Conservation (phyloP, 2,797 vertebrate species). For the Champsocephalus esox region DNA sequence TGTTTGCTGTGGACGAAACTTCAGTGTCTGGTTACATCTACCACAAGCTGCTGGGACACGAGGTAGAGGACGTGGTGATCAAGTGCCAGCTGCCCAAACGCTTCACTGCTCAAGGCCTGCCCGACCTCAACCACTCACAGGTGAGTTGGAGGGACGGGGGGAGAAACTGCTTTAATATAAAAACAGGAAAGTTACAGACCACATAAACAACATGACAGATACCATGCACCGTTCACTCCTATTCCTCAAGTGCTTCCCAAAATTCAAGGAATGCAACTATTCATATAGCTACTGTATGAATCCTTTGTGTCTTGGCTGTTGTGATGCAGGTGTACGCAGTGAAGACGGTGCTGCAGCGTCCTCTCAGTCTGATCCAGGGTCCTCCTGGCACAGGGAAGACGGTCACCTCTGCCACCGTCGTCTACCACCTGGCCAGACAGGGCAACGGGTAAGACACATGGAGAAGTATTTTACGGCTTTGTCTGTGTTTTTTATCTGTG, state of each 20-base stretch:
- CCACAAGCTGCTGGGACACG: slow-evolving; percentile 94
- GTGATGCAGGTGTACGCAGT: slow-evolving; percentile 81
- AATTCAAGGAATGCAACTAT: neutral
- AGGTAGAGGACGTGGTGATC: slow-evolving; percentile 96
- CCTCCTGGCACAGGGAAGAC: slow-evolving; percentile 96
- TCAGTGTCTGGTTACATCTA: slow-evolving; percentile 97
- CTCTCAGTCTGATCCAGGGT: slow-evolving; percentile 95
- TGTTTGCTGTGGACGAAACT: slow-evolving; percentile 95
- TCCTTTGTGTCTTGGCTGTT: neutral
- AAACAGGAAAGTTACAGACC: neutral
- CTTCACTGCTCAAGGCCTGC: slow-evolving; percentile 95
- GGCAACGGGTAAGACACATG: slow-evolving; percentile 90
- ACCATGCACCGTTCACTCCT: neutral
- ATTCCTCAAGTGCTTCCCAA: neutral
- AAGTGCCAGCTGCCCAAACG: slow-evolving; percentile 97
- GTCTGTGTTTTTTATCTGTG: neutral
- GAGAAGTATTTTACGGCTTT: neutral
- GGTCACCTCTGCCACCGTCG: slow-evolving; percentile 94
- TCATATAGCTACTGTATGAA: neutral
- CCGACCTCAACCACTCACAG: slow-evolving; percentile 97
- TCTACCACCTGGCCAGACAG: slow-evolving; percentile 95
- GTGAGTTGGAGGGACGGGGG: slow-evolving; percentile 62
- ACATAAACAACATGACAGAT: neutral
- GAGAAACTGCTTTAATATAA: neutral
- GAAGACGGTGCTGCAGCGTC: slow-evolving; percentile 94